phyloP scores from a whole-genome alignment of 1,140 invertebrate genomes.

The Listronotus bonariensis region DNA sequence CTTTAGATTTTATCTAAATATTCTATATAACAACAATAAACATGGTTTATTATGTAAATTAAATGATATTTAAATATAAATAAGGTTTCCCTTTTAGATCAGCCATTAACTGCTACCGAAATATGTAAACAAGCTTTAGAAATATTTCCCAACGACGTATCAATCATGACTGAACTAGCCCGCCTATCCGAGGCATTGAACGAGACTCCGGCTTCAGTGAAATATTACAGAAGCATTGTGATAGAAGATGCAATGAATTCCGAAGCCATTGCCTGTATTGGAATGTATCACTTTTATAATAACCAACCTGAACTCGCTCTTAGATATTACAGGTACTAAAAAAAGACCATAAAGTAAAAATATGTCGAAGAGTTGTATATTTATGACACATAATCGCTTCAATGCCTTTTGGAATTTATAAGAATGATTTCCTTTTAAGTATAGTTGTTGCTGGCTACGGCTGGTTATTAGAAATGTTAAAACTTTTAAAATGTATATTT shows the following conservation, averaged over 20 bases:
- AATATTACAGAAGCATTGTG: slow-evolving; percentile 85
- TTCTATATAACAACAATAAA: too few species aligned
- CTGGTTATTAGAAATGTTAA: too few species aligned
- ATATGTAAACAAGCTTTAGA: slow-evolving; percentile 82
- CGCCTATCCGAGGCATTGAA: slow-evolving; percentile 82
- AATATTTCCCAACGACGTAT: slow-evolving; percentile 83
- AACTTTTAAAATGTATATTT: too few species aligned
- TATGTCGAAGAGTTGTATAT: too few species aligned
- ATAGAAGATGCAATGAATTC: slow-evolving; percentile 91
- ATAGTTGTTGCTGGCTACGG: too few species aligned
- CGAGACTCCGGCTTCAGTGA: slow-evolving; percentile 75
- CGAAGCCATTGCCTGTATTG: slow-evolving; percentile 97
- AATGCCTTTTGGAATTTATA: too few species aligned
- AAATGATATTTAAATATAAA: too few species aligned
- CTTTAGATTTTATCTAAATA: too few species aligned
- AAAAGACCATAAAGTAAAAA: too few species aligned
- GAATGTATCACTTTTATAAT: slow-evolving; percentile 95
- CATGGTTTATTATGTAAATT: too few species aligned
- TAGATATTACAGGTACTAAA: slow-evolving; percentile 95
- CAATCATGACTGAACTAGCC: slow-evolving; percentile 87
- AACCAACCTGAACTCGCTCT: slow-evolving; percentile 97
- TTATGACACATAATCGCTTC: too few species aligned
- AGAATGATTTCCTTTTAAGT: too few species aligned
- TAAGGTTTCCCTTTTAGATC: slow-evolving; percentile 70
- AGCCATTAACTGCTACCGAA: slow-evolving; percentile 89